Percentiles rank a stretch among this genome's conserved stretches.
These are phyloP conservation scores for Agrilus planipennis DNA, from an alignment of 1,140 invertebrate genomes.

Conservation along the genomic window DNA sequence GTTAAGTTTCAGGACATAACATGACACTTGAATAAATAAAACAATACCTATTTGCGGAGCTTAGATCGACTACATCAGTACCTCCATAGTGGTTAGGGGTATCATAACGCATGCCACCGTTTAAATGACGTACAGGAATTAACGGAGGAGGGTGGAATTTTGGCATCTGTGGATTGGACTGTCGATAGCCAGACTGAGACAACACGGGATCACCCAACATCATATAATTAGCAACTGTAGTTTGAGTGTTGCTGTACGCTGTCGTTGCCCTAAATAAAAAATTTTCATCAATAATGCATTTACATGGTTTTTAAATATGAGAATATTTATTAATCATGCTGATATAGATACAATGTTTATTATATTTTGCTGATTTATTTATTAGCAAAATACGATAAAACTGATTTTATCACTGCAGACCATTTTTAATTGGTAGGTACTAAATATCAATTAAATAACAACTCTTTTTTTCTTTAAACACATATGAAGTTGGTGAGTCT, in stretches of 20 bases:
- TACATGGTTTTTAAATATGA: no score
- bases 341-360: no score
- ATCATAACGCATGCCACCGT: constrained; percentile 11
- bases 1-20: neutral
- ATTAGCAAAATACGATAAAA: no score
- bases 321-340: no score
- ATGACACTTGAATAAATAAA: neutral
- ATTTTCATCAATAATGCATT: constrained; percentile 4
- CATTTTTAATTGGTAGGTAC: neutral
- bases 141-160: constrained; percentile 46
- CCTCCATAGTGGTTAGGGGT: constrained; percentile 11
- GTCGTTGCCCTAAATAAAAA: constrained; percentile 37
- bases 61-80: constrained; percentile 13
- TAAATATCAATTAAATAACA: neutral
- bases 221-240: constrained; percentile 19
- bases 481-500: no score
- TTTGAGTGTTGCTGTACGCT: constrained; percentile 34
- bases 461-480: no score
- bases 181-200: constrained; percentile 14
- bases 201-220: constrained; percentile 14
- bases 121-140: constrained; percentile 37
- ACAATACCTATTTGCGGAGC: constrained; percentile 3
- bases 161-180: constrained; percentile 11
- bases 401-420: neutral
- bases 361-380: no score